Base-by-base conservation (phyloP, 2,113 vertebrate genomes). In the Vidua chalybeata region DNA sequence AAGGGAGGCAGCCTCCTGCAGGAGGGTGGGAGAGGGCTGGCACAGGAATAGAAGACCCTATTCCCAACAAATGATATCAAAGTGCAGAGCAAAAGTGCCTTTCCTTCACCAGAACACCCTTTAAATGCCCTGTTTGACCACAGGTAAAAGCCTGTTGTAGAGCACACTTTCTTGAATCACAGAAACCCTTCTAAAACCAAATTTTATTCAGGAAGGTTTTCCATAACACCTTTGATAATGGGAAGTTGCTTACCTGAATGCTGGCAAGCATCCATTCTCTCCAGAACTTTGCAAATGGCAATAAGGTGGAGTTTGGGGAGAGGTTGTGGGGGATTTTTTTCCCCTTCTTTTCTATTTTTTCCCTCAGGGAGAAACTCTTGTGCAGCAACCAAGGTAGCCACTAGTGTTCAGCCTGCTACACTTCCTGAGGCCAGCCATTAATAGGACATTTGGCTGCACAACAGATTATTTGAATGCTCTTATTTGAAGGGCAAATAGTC, bases 401-500 rank as follows among this genome's bases (percentile, higher is more conserved):
- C 49, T 43, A 23, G 39, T 37, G 30, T 52, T 94, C 71, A 82
- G 88, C 52, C 24, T 84, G 45, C 64, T n/a, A 28, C 11, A 27
- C 49, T 75, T 94, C 74, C 82, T 63, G 71, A 90, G 58, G 27
- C 24, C 73, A 56, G 46, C 35, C 77, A 59, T 62, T 80, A 78
- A 41, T 48, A 69, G 52, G 58, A 58, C 5, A 27, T 68, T 83
- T 87, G 75, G 21, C 43, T 95, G 30, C 35, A 71, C 54, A 78
- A 83, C 41, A 71, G 61, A 77, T 24, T 6, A 83, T 80, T 17
- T 41, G 37, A 85, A 46, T 90, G 66, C 26, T 73, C 33, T 67
- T 84, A 37, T 77, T 86, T 84, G 80, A 93, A 90, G 33, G 79
- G 46, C 35, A 96, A 89, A 94, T 78, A 63, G 31, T 58, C 37